These are phyloP conservation scores for Siniperca undulata DNA, from an alignment of 2,797 vertebrate species.

Conservation along the genomic window DNA sequence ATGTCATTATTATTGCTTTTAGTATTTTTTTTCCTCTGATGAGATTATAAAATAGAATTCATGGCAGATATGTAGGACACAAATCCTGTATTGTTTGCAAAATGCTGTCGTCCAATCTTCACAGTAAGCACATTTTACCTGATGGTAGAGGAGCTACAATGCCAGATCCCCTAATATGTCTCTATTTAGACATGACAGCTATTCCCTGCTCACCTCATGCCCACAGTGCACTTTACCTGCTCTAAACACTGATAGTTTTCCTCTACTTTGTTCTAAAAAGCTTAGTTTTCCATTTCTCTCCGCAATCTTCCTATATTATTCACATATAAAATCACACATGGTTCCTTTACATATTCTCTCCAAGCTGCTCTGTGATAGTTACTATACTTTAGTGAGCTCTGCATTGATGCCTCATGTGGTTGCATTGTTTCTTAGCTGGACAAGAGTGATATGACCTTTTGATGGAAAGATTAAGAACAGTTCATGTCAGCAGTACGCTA, in stretches of 20 bases:
- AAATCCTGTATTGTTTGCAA: conserved; percentile 67
- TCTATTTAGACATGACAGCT: conserved; percentile 77
- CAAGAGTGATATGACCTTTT: conserved; percentile 37
- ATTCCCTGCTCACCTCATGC: conserved; percentile 63
- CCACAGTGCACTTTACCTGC: conserved; percentile 41
- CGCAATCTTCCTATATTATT: neutral
- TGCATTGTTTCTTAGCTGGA: conserved; percentile 31
- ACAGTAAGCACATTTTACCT: conserved; percentile 69
- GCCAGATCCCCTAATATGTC: conserved; percentile 53
- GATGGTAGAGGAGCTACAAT: conserved; percentile 43
- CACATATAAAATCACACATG: neutral
- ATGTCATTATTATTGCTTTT: no score
- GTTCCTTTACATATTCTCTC: neutral
- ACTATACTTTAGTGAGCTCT: neutral
- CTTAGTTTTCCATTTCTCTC: neutral
- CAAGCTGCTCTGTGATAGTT: neutral
- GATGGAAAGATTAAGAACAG: conserved; percentile 40
- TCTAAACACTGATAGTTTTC: conserved; percentile 29
- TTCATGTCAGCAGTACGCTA: conserved; percentile 53
- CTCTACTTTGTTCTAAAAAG: conserved; percentile 12
- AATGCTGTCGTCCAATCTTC: conserved; percentile 60
- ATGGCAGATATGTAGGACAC: conserved; percentile 45
- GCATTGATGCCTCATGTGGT: neutral
- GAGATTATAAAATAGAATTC: conserved; percentile 50
- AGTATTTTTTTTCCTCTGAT: conserved; percentile 1